Evolutionary conservation across 2,797 vertebrate species (phyloP).

Genomic region (Micropoecilia bifurca): DNA sequence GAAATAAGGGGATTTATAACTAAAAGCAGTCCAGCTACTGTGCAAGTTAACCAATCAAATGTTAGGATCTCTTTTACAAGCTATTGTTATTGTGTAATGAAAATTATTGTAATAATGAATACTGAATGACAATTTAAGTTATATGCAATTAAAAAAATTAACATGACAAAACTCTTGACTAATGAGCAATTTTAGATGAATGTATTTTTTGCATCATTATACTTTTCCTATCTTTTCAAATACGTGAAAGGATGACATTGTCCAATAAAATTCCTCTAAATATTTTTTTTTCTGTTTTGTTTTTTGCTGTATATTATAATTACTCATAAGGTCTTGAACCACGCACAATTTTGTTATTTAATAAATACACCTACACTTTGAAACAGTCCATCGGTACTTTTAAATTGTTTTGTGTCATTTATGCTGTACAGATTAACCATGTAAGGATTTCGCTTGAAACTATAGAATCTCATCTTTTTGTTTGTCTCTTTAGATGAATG

Average conservation of each 20-base stretch:
- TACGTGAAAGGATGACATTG: not conserved
- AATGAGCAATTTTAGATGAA: not conserved
- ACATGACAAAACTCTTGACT: not conserved
- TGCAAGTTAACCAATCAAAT: not conserved
- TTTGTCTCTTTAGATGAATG: conserved; percentile 69
- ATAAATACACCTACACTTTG: not conserved
- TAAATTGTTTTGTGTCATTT: not conserved
- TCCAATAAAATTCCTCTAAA: not conserved
- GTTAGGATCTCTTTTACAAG: not conserved
- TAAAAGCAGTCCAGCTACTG: not conserved
- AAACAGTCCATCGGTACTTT: not conserved
- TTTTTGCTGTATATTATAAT: not conserved
- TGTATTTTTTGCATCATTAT: not conserved
- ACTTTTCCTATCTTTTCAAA: not conserved
- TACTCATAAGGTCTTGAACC: not conserved
- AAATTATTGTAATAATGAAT: not conserved
- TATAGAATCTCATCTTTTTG: not conserved
- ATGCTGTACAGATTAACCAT: not conserved
- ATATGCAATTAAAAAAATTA: not conserved
- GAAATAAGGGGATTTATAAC: not conserved
- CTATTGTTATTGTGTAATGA: not conserved
- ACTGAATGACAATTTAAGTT: not conserved
- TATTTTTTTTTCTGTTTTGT: not conserved
- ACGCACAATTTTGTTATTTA: not conserved
- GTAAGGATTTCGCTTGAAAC: not conserved